phyloP scores from a whole-genome alignment of 2,113 vertebrate genomes.

The Charina bottae region DNA sequence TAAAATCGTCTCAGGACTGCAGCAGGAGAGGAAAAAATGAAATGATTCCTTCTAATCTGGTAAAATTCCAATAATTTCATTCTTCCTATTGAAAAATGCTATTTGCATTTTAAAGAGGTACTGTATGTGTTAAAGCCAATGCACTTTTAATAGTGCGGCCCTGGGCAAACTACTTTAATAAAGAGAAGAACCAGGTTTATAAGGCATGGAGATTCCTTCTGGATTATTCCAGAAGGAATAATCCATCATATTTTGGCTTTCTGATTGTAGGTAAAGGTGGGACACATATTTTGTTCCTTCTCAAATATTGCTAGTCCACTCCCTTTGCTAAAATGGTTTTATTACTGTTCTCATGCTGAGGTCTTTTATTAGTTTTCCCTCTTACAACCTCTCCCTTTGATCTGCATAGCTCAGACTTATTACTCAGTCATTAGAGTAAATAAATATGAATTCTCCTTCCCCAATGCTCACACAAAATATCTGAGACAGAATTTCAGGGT shows the following conservation, averaged over 20 bases:
- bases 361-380: conserved; percentile 39
- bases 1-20: neutral
- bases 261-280: conserved; percentile 26
- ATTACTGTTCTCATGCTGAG: neutral
- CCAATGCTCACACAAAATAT: conserved; percentile 15
- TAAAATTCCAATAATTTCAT: neutral
- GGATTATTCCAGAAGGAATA: conserved; percentile 18
- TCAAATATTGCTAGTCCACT: neutral
- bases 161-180: conserved; percentile 32
- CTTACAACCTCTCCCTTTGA: conserved; percentile 45
- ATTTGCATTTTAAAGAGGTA: neutral
- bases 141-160: neutral
- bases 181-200: conserved; percentile 12
- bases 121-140: neutral
- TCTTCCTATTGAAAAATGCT: neutral
- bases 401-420: conserved; percentile 40
- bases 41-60: neutral
- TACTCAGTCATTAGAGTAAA: conserved; percentile 61
- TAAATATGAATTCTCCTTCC: conserved; percentile 42
- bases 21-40: neutral
- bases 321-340: conserved; percentile 11
- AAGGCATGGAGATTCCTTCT: too few relatives aligned
- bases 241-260: neutral
- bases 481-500: conserved; percentile 46
- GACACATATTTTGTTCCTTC: neutral